Conservation (phyloP, 2,113 vertebrate genomes). For the Cyphomyrus discorhynchus region DNA sequence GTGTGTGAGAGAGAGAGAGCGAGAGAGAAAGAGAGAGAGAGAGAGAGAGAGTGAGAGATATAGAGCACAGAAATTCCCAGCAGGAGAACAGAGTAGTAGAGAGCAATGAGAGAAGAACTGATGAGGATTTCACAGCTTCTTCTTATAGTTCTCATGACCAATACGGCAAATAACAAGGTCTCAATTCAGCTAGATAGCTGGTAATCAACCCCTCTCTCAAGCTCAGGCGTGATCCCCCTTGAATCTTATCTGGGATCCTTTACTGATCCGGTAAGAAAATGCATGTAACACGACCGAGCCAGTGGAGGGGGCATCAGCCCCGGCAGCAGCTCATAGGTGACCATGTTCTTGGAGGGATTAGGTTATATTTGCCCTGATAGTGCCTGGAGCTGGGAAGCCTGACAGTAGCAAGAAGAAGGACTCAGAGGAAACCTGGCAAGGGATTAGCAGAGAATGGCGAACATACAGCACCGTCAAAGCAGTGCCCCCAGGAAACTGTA, state of each 20-base stretch:
- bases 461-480: not conserved
- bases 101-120: not conserved
- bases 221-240: not conserved
- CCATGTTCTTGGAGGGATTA: not conserved
- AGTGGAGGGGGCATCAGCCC: not conserved
- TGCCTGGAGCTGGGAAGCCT: not conserved
- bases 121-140: not conserved
- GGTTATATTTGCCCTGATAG: not conserved
- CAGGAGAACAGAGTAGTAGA: not conserved
- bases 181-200: not conserved
- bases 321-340: not conserved
- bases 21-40: not conserved
- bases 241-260: not conserved
- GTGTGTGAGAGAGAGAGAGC: not conserved
- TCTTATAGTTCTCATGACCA: not conserved
- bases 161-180: not conserved
- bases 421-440: not conserved
- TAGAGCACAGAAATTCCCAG: not conserved
- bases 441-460: not conserved
- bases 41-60: not conserved
- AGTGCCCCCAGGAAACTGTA: not conserved
- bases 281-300: not conserved
- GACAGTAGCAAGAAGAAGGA: not conserved
- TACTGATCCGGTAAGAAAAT: not conserved
- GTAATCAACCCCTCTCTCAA: not conserved